Conservation (phyloP, 2,797 vertebrate genomes). For the Mastacembelus armatus region DNA sequence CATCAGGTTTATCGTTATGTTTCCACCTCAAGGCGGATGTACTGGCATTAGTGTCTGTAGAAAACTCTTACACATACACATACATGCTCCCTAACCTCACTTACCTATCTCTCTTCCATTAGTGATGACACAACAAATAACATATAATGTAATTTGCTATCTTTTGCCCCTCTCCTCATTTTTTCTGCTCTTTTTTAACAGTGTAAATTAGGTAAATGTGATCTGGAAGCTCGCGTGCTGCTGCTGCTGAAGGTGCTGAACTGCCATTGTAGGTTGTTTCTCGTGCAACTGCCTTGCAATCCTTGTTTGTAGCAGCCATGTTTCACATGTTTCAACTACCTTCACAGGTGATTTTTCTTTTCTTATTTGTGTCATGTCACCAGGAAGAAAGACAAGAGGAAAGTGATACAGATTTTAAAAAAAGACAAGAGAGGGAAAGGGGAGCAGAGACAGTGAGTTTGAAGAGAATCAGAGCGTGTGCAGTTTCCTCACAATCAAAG, state of each 20-base stretch:
- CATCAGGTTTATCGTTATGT: conserved; percentile 77
- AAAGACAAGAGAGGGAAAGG: conserved; percentile 32
- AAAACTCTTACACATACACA: conserved; percentile 29
- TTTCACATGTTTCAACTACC: conserved; percentile 23
- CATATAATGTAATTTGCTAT: conserved; percentile 52
- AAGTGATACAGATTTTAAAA: conserved; percentile 46
- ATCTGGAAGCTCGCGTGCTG: conserved; percentile 34
- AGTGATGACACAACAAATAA: conserved; percentile 57
- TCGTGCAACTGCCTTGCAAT: conserved; percentile 66
- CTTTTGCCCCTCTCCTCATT: conserved; percentile 1
- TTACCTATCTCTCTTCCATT: conserved; percentile 61
- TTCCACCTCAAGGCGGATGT: conserved; percentile 71
- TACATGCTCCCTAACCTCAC: conserved; percentile 48
- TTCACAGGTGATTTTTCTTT: conserved; percentile 13
- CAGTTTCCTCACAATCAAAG: conserved; percentile 34
- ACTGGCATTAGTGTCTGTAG: conserved; percentile 62
- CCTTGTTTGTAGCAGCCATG: conserved; percentile 44
- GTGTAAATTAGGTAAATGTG: conserved; percentile 44
- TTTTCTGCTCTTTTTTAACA: conserved; percentile 21
- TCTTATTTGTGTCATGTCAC: conserved; percentile 53
- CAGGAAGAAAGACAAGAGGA: conserved; percentile 54
- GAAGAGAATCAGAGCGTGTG: conserved; percentile 39
- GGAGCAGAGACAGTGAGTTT: conserved; percentile 15
- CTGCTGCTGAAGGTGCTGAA: conserved; percentile 40
- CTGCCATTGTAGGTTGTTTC: conserved; percentile 45